phyloP scores from a whole-genome alignment of 2,113 vertebrate species.

The Parus major region DNA sequence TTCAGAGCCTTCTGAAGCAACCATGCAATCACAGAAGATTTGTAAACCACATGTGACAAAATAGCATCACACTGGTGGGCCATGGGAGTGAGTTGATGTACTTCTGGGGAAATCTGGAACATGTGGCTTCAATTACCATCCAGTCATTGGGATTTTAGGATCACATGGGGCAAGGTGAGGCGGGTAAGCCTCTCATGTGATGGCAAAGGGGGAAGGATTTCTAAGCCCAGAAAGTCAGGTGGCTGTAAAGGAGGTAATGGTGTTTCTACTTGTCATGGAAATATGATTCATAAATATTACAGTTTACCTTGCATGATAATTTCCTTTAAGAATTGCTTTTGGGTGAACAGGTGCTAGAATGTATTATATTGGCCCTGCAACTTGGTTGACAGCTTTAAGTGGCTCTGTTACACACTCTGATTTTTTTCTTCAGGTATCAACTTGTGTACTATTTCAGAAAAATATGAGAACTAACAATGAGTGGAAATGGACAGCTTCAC shows the following conservation, averaged over 20 bases:
- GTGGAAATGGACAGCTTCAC: neutral
- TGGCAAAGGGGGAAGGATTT: neutral
- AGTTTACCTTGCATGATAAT: neutral
- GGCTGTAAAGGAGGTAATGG: neutral
- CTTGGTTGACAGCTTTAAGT: neutral
- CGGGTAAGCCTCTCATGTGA: neutral
- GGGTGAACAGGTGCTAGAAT: neutral
- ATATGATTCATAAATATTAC: fast-evolving
- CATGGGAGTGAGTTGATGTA: neutral
- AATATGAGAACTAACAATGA: neutral
- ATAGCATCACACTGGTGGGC: fast-evolving
- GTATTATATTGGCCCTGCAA: neutral
- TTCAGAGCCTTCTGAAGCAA: neutral
- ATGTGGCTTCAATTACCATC: neutral
- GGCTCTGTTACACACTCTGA: neutral
- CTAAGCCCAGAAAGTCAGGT: neutral
- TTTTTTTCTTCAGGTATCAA: neutral
- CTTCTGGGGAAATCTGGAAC: neutral
- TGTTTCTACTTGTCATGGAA: neutral
- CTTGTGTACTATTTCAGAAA: neutral
- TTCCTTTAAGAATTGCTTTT: neutral
- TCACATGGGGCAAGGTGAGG: neutral
- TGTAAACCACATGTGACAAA: neutral
- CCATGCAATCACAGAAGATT: fast-evolving
- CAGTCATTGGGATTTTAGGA: neutral